A percentile compares a stretch with the other conserved stretches of the same genome.
Evolutionary conservation across 2,797 vertebrate genomes (phyloP).

Genomic region (Spinus pinus): DNA sequence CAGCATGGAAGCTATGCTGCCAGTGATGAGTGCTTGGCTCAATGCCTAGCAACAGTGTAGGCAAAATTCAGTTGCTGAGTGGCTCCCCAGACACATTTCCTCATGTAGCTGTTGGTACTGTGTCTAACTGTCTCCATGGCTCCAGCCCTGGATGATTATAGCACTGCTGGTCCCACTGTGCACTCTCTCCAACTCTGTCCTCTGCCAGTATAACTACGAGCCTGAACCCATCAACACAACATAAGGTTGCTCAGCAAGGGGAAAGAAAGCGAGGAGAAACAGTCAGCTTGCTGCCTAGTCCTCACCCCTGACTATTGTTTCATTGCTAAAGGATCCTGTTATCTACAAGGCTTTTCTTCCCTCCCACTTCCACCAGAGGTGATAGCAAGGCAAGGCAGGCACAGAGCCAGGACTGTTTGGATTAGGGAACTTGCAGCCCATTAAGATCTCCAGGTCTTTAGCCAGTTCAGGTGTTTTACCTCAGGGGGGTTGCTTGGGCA

Average conservation of each 20-base stretch:
- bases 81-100: slow-evolving; percentile 29
- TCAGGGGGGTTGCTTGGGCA: not conserved
- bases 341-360: not conserved
- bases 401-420: not conserved
- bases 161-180: not conserved
- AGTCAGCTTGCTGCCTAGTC: not conserved
- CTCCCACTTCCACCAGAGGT: not conserved
- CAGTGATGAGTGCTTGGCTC: slow-evolving; percentile 28
- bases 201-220: not conserved
- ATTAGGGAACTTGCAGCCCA: not conserved
- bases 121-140: not conserved
- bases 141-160: not conserved
- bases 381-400: not conserved
- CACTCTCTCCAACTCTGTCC: not conserved
- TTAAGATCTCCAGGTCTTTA: not conserved
- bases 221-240: not conserved
- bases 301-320: not conserved
- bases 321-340: not conserved
- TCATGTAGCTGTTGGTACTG: not conserved
- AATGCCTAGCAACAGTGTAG: slow-evolving; percentile 45
- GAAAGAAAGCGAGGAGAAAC: not conserved
- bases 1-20: not conserved
- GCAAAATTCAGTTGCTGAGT: slow-evolving; percentile 28
- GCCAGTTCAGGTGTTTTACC: not conserved
- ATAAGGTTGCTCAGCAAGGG: not conserved